Conservation (phyloP, 2,797 vertebrate genomes). For the Miichthys miiuy region DNA sequence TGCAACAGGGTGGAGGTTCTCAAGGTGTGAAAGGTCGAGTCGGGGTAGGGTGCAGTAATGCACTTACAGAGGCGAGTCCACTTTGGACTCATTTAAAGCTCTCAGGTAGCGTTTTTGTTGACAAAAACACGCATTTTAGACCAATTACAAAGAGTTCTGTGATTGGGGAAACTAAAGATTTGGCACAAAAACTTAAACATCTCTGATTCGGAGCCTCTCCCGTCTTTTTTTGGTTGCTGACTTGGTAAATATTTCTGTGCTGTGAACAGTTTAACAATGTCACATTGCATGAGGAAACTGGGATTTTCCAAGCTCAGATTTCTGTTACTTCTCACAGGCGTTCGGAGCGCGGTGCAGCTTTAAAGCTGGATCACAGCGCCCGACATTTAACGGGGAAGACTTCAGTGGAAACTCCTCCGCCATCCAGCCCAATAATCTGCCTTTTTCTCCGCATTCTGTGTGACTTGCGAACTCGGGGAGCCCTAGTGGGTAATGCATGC, state of each 20-base stretch:
- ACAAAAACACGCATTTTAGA: slow-evolving; percentile 21
- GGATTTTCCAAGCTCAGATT: not conserved
- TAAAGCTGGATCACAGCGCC: slow-evolving; percentile 29
- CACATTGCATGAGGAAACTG: not conserved
- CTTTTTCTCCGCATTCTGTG: slow-evolving; percentile 6
- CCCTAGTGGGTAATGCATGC: not conserved
- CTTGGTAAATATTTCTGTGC: not conserved
- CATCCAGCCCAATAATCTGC: slow-evolving; percentile 15
- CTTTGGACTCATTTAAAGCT: slow-evolving; percentile 40
- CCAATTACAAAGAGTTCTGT: slow-evolving; percentile 12
- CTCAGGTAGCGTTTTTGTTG: not conserved
- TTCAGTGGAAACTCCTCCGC: slow-evolving; percentile 5
- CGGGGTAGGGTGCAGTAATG: slow-evolving; percentile 30
- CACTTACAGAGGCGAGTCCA: slow-evolving; percentile 30
- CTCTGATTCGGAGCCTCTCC: not conserved
- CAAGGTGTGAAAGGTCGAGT: slow-evolving; percentile 47
- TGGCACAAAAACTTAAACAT: not conserved
- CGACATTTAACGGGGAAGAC: slow-evolving; percentile 29
- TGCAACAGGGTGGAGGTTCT: slow-evolving; percentile 59
- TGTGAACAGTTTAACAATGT: not conserved
- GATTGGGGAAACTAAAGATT: not conserved
- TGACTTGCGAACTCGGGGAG: not conserved
- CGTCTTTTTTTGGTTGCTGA: not conserved
- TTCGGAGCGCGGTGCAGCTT: slow-evolving; percentile 3
- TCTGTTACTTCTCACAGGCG: not conserved